Evolutionary conservation across 53 echinoderm and acorn worm species (phyloP).

Genomic region (Hippasteria phrygiana): DNA sequence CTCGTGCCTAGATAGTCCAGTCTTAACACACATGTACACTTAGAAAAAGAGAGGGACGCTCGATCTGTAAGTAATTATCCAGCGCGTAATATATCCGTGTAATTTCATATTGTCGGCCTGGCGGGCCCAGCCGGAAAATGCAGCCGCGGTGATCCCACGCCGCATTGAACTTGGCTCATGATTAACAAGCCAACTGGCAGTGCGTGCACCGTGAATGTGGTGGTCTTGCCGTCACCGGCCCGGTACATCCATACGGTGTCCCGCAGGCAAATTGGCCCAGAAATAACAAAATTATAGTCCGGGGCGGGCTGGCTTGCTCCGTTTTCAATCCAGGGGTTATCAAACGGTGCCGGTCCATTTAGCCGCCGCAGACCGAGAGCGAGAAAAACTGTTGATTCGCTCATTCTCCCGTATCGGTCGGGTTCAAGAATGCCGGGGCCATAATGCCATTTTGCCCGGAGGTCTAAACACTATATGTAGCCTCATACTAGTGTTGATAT

Average conservation of each 20-base stretch:
- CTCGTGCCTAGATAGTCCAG: background rate
- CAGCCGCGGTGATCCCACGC: constrained; percentile 2
- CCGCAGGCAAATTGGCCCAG: constrained; percentile 52
- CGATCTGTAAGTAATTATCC: constrained; percentile 35
- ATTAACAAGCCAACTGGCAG: too few relatives aligned
- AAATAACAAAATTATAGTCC: constrained; percentile 59
- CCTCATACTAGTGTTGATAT: background rate
- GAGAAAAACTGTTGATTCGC: constrained; percentile 44
- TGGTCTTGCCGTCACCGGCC: background rate
- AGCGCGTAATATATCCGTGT: constrained; percentile 32
- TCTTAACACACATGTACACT: background rate
- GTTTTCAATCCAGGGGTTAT: constrained; percentile 12
- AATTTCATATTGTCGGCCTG: constrained; percentile 38
- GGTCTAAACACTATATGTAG: background rate
- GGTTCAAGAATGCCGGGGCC: background rate
- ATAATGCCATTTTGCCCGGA: background rate
- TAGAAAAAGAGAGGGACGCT: background rate
- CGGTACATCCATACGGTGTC: constrained; percentile 14
- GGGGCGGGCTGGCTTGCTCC: constrained; percentile 4
- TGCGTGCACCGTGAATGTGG: too few relatives aligned
- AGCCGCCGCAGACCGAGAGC: background rate
- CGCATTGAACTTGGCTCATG: too few relatives aligned
- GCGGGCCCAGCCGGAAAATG: background rate
- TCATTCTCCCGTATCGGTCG: constrained; percentile 3
- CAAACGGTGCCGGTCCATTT: constrained; percentile 27